Percentiles rank a stretch among this genome's conserved stretches.
phyloP scores from a whole-genome alignment of 2,113 vertebrate species.

The Poeciliopsis turrubarensis region DNA sequence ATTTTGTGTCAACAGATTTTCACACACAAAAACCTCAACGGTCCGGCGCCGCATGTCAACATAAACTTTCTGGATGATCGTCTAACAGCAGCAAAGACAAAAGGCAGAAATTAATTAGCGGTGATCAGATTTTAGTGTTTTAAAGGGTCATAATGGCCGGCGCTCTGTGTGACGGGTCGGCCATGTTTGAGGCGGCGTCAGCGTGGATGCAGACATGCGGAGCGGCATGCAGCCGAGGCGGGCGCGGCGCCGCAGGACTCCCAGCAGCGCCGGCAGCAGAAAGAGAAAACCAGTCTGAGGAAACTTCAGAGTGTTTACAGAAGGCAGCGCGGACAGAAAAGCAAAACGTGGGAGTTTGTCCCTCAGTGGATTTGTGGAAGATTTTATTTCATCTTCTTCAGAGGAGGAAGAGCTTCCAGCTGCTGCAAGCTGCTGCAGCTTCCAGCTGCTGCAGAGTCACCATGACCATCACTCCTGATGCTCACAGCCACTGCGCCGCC shows the following conservation, averaged over 20 bases:
- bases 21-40: slow-evolving; percentile 5
- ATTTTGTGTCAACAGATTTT: slow-evolving; percentile 5
- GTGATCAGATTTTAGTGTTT: slow-evolving; percentile 48
- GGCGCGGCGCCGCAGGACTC: slow-evolving; percentile 46
- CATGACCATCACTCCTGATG: slow-evolving; percentile 4
- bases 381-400: slow-evolving; percentile 63
- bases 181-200: slow-evolving; percentile 58
- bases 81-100: slow-evolving; percentile 45
- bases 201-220: slow-evolving; percentile 32
- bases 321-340: slow-evolving; percentile 62
- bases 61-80: slow-evolving; percentile 40
- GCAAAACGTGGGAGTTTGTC: slow-evolving; percentile 63
- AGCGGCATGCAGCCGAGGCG: slow-evolving; percentile 60
- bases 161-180: not conserved
- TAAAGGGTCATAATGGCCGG: slow-evolving; percentile 40
- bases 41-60: slow-evolving; percentile 19
- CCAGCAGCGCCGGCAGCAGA: slow-evolving; percentile 17
- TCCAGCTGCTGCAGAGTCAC: slow-evolving; percentile 44
- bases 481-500: not conserved
- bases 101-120: slow-evolving; percentile 31
- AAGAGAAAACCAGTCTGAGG: slow-evolving; percentile 49
- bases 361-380: slow-evolving; percentile 59
- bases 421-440: slow-evolving; percentile 56
- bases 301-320: slow-evolving; percentile 66
- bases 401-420: slow-evolving; percentile 58